Evolutionary conservation across 2,888 invertebrate genomes (phyloP).

Genomic region (Synanthedon tipuliformis): DNA sequence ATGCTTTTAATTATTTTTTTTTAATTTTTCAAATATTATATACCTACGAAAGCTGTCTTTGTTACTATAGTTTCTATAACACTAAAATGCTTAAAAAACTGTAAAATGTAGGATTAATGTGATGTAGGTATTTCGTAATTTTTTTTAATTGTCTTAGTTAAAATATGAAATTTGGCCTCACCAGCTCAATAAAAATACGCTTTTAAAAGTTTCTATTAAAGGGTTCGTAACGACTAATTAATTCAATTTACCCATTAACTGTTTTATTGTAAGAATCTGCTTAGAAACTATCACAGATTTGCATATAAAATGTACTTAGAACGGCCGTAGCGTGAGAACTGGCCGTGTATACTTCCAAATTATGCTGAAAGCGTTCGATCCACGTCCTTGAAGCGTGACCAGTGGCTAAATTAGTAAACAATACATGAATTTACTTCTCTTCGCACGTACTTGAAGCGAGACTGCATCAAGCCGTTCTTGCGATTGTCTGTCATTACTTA

Average conservation of each 20-base stretch:
- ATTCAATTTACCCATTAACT: neutral
- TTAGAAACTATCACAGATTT: neutral
- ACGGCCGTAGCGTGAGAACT: constrained; percentile 61
- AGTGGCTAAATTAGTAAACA: constrained; percentile 36
- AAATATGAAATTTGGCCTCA: no score
- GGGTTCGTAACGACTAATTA: no score
- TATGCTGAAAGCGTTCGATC: constrained; percentile 57
- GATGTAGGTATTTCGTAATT: no score
- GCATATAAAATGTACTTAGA: constrained; percentile 15
- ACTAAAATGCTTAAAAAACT: no score
- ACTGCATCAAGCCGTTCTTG: constrained; percentile 11
- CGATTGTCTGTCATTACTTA: neutral
- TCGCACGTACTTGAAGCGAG: constrained; percentile 33
- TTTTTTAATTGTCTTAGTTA: no score
- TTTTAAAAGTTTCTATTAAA: no score
- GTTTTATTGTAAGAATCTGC: neutral
- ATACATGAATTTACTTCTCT: constrained; percentile 34
- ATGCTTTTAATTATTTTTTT: no score
- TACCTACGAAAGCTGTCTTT: no score
- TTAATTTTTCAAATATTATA: no score
- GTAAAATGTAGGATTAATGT: no score
- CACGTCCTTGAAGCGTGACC: constrained; percentile 65
- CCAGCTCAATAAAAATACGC: no score
- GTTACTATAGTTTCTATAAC: no score
- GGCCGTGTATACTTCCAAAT: constrained; percentile 45